Evolutionary conservation across 2,888 invertebrate species (phyloP), one percentile per base, ranked within the genome.

Genomic region (Erebia ligea): DNA sequence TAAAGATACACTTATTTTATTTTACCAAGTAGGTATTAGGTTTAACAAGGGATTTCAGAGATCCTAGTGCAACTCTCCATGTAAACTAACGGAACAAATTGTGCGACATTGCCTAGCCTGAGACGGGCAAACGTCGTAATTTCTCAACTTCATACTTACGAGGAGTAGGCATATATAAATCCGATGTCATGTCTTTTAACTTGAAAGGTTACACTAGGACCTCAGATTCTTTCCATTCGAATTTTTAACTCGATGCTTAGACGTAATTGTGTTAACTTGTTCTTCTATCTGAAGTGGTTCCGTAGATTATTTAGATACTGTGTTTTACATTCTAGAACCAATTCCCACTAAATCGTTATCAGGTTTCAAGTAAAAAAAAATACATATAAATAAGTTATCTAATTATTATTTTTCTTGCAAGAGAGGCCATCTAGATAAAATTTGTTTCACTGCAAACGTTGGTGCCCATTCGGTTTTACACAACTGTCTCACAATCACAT

Each of bases 181-280:
- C 17, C 50, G 50, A 52, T 10, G 8, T 54, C 54, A 54, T 19
- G 54, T 54, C 10, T 19, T 17, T 10, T 54, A 54, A 54, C 19
- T 54, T 54, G 17, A 54, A 54, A 54, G 19, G 54, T 17, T 19
- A 54, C 54, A 54, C 54, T 54, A 54, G 17, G 19, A 19, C 54
- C 3, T 54, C 17, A 54, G 72, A 77, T 80, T 78, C 78, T 70
- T 79, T 81, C 78, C 79, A 78, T 77, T 84, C 79, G 77, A 81
- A 81, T 74, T 77, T 79, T 76, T 62, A 75, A 76, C 75, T 77
- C 69, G 75, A 79, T 87, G 89, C 88, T 88, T 92, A 91, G 90
- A 89, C 82, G 92, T 92, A 90, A 88, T 86, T 88, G 91, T 92
- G 91, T 90, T 89, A 87, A 89, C 86, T 83, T 84, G 82, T 83